These are phyloP conservation scores for Platyrinchus mystaceus DNA, from an alignment of 2,797 vertebrate genomes.

Conservation along the genomic window DNA sequence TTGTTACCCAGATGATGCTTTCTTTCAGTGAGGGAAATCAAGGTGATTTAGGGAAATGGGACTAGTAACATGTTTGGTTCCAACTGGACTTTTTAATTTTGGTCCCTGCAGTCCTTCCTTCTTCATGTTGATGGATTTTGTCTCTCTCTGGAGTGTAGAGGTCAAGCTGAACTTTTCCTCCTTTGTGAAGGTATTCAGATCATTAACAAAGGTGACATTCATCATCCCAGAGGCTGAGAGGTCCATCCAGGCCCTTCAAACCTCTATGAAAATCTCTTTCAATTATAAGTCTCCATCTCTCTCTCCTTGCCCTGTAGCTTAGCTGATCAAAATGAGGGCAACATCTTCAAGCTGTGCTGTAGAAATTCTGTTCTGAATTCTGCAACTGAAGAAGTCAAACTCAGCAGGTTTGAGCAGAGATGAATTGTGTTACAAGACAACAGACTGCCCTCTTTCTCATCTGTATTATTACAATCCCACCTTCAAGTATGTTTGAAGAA, in stretches of 20 bases:
- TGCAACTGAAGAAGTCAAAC: neutral
- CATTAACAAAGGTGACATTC: neutral
- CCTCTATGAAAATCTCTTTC: neutral
- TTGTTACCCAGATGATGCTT: neutral
- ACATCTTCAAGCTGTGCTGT: neutral
- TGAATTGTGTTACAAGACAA: neutral
- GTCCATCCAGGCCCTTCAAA: neutral
- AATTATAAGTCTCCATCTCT: neutral
- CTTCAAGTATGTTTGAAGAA: neutral
- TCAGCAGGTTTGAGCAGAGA: neutral
- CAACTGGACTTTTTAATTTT: neutral
- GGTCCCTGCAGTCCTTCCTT: neutral
- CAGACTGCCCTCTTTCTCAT: neutral
- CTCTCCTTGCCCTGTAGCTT: neutral
- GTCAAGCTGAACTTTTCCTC: neutral
- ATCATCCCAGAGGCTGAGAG: neutral
- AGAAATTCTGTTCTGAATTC: neutral
- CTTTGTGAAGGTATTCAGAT: neutral
- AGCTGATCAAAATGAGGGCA: neutral
- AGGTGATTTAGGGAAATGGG: neutral
- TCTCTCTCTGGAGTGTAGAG: neutral
- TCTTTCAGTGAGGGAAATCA: accelerated
- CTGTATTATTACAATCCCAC: neutral
- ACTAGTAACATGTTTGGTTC: neutral
- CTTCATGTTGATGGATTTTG: neutral